Evolutionary conservation across 1,140 invertebrate genomes (phyloP), one percentile per base, ranked within the genome.

Genomic region (Bombus confusus): DNA sequence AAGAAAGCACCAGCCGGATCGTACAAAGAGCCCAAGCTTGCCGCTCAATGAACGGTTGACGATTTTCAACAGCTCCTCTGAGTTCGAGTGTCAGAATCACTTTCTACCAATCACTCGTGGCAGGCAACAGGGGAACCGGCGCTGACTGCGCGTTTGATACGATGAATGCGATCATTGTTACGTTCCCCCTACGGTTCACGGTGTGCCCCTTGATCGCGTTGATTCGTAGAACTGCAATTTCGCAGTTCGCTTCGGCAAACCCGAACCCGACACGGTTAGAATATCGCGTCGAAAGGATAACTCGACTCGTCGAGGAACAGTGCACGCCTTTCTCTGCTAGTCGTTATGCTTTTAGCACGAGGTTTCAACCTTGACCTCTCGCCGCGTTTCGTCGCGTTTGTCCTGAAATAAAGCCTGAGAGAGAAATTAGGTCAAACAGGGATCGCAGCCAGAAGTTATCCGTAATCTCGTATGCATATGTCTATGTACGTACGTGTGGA

Each of bases 151-250:
- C 77, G 83, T 74, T 86, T 88, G 59, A 88, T 83, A 75, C 87
- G 84, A 89, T 88, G 87, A 89, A 88, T 89, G 80, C 71, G 83
- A 78, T 88, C 87, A 86, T 88, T 88, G 87, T 89, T 88, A 66
- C 62, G 72, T 73, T 64, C 73, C 64, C 37, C 41, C 39, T 22
- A 15, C 5, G 8, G 57, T 39, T 12, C 37, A 22, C 34, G 52
- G 15, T 31, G 15, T 62, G 59, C 22, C 57, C 34, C 37, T 22
- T 5, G 34, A 28, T 25, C 31, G 22, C 8, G 64, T n/a, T 31
- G 25, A 37, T 82, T 78, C 78, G 79, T 34, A 34, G 66, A 86
- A 88, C 25, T 31, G 75, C n/a, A 64, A 78, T 78, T 78, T 78
- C 75, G 75, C 75, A 31, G 75, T 57, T n/a, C 62, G 62, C n/a